Percentiles rank a stretch among this genome's conserved stretches.
phyloP scores from a whole-genome alignment of 2,888 invertebrate genomes.

The Chloroclysta siterata region DNA sequence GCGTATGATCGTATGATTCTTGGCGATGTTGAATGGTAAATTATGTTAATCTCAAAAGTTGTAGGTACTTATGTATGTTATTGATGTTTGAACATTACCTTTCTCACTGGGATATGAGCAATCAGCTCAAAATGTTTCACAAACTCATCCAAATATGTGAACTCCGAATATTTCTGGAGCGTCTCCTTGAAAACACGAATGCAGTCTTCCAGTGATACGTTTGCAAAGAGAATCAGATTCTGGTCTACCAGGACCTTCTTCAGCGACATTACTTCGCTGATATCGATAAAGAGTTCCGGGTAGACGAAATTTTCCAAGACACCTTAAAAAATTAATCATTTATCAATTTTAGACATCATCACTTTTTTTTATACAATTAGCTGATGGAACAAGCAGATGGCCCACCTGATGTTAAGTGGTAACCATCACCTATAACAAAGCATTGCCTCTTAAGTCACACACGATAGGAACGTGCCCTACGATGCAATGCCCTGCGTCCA shows the following conservation, averaged over 20 bases:
- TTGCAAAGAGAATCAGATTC: conserved; percentile 83
- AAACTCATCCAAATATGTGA: conserved; percentile 81
- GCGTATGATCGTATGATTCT: too few species aligned
- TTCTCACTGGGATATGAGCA: conserved; percentile 87
- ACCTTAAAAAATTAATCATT: conserved; percentile 50
- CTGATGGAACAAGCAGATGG: too few species aligned
- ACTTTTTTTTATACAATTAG: too few species aligned
- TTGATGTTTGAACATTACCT: conserved; percentile 64
- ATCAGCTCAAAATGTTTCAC: conserved; percentile 85
- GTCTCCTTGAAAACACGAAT: conserved; percentile 75
- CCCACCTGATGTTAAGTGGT: too few species aligned
- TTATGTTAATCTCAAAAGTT: too few species aligned
- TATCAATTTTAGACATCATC: too few species aligned
- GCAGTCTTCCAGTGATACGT: conserved; percentile 82
- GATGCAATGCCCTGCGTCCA: too few species aligned
- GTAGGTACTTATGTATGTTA: too few species aligned
- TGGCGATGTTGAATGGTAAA: too few species aligned
- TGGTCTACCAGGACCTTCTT: conserved; percentile 65
- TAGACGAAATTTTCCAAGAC: conserved; percentile 63
- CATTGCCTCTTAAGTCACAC: too few species aligned
- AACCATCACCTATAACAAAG: too few species aligned
- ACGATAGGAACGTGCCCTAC: too few species aligned
- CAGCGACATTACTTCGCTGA: conserved; percentile 62
- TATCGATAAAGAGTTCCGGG: conserved; percentile 66
- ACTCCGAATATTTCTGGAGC: conserved; percentile 64